Conservation (phyloP, 2,797 vertebrate species). For the Rousettus madagascariensis region DNA sequence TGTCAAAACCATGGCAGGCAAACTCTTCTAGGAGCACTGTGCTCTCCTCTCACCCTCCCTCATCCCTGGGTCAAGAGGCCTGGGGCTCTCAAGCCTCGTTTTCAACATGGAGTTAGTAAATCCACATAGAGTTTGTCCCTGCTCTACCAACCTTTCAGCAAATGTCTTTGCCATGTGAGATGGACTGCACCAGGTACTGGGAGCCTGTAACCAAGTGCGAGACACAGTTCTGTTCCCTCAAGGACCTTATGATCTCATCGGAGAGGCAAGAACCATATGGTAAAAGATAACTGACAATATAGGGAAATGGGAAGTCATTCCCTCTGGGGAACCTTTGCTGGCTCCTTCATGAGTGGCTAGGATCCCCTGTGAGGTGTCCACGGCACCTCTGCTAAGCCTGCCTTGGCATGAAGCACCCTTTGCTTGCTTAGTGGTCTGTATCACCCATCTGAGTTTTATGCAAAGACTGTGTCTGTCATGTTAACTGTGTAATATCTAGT, state of each 20-base stretch:
- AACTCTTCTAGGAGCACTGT: not conserved
- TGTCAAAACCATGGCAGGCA: not conserved
- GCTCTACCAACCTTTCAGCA: not conserved
- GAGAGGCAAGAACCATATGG: not conserved
- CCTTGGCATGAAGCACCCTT: too few species aligned
- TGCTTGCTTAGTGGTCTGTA: not conserved
- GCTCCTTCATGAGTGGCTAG: not conserved
- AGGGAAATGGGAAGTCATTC: not conserved
- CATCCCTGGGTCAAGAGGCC: not conserved
- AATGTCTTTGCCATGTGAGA: not conserved
- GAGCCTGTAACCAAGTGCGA: not conserved
- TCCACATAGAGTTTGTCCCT: not conserved
- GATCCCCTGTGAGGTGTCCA: not conserved
- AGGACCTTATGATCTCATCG: not conserved
- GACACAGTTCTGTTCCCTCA: not conserved
- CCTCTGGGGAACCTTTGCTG: not conserved
- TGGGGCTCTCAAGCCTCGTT: not conserved
- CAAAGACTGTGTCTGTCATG: not conserved
- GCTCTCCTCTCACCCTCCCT: not conserved
- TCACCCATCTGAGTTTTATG: not conserved
- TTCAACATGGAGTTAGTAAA: not conserved
- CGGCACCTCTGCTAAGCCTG: accelerated
- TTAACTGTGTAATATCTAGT: not conserved
- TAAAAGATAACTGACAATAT: not conserved
- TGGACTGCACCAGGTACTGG: not conserved